phyloP scores from a whole-genome alignment of 2,113 vertebrate species.

The Isichthys henryi region DNA sequence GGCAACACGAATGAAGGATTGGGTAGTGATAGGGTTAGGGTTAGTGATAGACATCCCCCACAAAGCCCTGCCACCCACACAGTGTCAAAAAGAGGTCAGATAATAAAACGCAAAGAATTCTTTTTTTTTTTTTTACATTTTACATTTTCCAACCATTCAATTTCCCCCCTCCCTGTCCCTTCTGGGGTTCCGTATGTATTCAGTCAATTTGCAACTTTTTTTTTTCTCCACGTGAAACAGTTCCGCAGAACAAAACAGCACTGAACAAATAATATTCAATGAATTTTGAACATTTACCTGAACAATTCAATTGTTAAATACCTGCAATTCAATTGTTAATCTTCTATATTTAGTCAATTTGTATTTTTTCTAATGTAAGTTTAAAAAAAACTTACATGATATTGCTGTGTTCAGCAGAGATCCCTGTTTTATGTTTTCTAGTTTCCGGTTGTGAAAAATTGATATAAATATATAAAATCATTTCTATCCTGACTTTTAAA shows the following conservation, averaged over 20 bases:
- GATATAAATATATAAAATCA: neutral
- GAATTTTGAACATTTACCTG: neutral
- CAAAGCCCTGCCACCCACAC: no score
- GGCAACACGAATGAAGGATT: no score
- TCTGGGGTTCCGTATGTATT: neutral
- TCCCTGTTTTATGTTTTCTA: neutral
- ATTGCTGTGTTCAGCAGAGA: neutral
- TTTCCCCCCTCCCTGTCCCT: neutral
- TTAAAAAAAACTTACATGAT: no score
- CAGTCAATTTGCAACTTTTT: neutral
- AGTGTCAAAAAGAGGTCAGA: no score
- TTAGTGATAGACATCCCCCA: no score
- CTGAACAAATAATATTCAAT: no score
- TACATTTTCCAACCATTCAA: neutral
- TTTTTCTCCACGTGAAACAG: neutral
- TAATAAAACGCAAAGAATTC: no score
- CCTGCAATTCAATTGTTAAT: no score
- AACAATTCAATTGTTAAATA: no score
- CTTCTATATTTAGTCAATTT: no score
- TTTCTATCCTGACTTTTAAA: neutral
- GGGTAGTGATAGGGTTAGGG: no score
- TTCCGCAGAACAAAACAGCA: neutral
- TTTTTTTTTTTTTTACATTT: neutral
- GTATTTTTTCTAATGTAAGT: no score
- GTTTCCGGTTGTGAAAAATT: neutral